These are phyloP conservation scores for Phoxinus dragarum DNA, from an alignment of 2,797 vertebrate species.

Conservation along the genomic window DNA sequence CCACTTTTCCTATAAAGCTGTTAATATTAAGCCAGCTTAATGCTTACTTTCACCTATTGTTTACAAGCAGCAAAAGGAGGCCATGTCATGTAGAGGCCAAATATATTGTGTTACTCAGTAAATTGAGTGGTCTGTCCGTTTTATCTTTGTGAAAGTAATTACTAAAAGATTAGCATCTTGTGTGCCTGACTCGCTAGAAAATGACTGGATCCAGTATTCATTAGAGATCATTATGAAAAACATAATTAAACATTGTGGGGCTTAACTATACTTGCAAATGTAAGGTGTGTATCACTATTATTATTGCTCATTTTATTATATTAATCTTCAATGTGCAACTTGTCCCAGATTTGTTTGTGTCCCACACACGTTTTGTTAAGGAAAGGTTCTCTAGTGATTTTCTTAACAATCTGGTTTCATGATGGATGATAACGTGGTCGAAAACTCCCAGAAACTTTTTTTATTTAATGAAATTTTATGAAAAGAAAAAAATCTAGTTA, in stretches of 20 bases:
- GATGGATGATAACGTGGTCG: too few species aligned
- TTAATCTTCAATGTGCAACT: not conserved
- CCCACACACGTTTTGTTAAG: not conserved
- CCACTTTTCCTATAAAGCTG: not conserved
- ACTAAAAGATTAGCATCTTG: constrained; percentile 9
- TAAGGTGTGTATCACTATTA: not conserved
- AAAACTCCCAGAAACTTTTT: not conserved
- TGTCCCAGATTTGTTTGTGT: not conserved
- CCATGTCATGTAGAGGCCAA: not conserved
- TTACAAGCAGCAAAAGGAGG: constrained; percentile 7
- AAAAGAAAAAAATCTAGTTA: not conserved
- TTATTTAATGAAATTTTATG: not conserved
- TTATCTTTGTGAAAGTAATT: constrained; percentile 34
- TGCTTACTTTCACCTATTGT: not conserved
- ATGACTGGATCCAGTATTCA: constrained; percentile 19
- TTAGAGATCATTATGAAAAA: constrained; percentile 3
- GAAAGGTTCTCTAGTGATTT: not conserved
- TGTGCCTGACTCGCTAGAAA: not conserved
- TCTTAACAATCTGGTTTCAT: not conserved
- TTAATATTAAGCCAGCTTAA: not conserved
- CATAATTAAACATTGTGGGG: constrained; percentile 17
- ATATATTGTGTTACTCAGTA: constrained; percentile 1
- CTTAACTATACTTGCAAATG: not conserved
- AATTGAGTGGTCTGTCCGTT: constrained; percentile 6
- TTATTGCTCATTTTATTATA: not conserved